Evolutionary conservation across 1,140 invertebrate genomes (phyloP), one percentile per base, ranked within the genome.

Genomic region (Bradynema listronoti): DNA sequence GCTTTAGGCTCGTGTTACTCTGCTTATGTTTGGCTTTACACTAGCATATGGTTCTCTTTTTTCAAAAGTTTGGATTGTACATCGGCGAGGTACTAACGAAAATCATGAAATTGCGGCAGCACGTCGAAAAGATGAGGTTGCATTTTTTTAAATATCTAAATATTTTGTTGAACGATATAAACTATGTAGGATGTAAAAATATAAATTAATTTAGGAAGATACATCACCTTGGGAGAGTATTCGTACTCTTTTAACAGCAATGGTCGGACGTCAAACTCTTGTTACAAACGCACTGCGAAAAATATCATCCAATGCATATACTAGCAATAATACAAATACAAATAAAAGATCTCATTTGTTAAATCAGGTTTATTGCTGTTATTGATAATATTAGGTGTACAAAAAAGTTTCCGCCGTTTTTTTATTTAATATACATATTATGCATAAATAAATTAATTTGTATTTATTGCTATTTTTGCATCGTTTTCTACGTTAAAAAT

Each of bases 31-130:
- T 47, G 94, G 94, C 47, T 99, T 99, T 82, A 94, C 91, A 1
- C 83, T 98, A 54, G 90, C 89, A 19, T 99, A 94, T 78, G 93
- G 94, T 39, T 90, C 93, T 1, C 95, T 99, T 90, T 99, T 98
- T 80, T 91, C 91, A 47, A 98, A 98, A 85, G 91, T 97, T 19
- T 98, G 94, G 94, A 83, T 91, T 53, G 93, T 97, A 27, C 93
- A 98, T 81, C 82, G 91, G 42, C 70, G 80, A 49, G 80, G 80
- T 22, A 72, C 85, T 88, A 55, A 61, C 64, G 59, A 81, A 79
- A 75, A 77, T 57, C 73, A 75, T 29, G 71, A 71, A 79, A 75
- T 69, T 71, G 80, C 56, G 67, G n/a, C 56, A 68, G 72, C 67
- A 73, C 73, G 73, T 69, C 78, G 75, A 27, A 76, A 76, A 50